A percentile compares a stretch with the other conserved stretches of the same genome.
These are phyloP conservation scores for Esperia sulphurella DNA, from an alignment of 2,888 invertebrate species.

Conservation along the genomic window DNA sequence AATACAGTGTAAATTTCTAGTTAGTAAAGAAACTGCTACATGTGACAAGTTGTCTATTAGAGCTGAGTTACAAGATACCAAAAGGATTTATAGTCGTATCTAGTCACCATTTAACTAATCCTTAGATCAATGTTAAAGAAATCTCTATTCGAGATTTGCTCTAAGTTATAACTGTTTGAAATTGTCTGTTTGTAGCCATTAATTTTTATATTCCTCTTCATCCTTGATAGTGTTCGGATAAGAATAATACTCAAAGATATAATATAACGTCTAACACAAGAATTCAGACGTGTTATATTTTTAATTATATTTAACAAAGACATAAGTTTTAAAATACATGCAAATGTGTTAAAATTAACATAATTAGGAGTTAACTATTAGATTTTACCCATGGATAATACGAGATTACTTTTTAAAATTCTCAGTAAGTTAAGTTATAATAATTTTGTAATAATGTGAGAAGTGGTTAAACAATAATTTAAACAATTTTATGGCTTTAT, in stretches of 20 bases:
- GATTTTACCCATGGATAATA: slow-evolving; percentile 12
- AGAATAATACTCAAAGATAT: slow-evolving; percentile 11
- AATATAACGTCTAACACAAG: background rate
- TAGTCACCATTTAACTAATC: slow-evolving; percentile 2
- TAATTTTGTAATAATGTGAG: slow-evolving; percentile 5
- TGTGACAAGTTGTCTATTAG: too few relatives aligned
- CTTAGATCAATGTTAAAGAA: slow-evolving; percentile 14
- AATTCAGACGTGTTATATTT: background rate
- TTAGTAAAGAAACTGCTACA: too few relatives aligned
- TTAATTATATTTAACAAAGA: background rate
- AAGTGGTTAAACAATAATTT: background rate
- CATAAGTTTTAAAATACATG: background rate
- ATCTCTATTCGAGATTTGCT: slow-evolving; percentile 35
- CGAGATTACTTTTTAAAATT: slow-evolving; percentile 2
- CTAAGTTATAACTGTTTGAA: slow-evolving; percentile 47
- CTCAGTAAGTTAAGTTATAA: slow-evolving; percentile 1
- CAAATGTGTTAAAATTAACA: slow-evolving; percentile 6
- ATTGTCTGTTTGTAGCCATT: slow-evolving; percentile 65
- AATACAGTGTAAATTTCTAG: too few relatives aligned
- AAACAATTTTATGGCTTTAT: background rate
- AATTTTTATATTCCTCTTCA: slow-evolving; percentile 57
- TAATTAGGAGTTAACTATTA: slow-evolving; percentile 4
- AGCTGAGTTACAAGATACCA: too few relatives aligned
- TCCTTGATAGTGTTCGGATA: slow-evolving; percentile 41
- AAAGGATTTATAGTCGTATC: background rate